phyloP scores from a whole-genome alignment of 2,113 vertebrate species.

The Rallus limicola region DNA sequence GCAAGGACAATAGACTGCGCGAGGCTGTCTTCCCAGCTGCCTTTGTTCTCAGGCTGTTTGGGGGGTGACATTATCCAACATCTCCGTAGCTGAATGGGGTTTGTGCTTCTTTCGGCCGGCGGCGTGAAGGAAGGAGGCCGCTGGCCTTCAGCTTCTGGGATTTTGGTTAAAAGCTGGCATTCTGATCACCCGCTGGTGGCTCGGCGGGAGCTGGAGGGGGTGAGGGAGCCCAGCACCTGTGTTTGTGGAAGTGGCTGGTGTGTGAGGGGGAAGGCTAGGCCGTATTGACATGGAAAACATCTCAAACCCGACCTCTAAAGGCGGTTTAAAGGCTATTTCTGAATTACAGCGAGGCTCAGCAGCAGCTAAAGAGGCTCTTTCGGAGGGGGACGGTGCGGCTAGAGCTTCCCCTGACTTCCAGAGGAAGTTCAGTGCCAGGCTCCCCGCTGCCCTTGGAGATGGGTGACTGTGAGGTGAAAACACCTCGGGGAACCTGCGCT shows the following conservation, averaged over 20 bases:
- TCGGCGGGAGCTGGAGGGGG: background rate
- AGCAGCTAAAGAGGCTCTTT: background rate
- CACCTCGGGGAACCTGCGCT: background rate
- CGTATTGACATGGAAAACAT: rapidly evolving
- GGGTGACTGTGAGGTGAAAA: background rate
- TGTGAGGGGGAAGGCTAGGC: rapidly evolving
- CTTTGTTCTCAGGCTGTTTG: background rate
- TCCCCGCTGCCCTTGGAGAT: background rate
- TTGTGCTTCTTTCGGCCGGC: background rate
- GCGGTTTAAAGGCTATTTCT: background rate
- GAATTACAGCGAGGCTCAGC: background rate
- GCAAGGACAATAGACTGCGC: background rate
- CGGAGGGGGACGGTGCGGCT: background rate
- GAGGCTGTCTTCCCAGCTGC: background rate
- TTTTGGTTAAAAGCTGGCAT: background rate
- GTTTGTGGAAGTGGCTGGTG: rapidly evolving
- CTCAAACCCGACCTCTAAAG: background rate
- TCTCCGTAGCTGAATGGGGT: background rate
- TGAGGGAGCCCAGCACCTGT: background rate
- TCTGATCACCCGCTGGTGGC: background rate
- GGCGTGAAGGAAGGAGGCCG: background rate
- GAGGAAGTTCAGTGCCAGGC: background rate
- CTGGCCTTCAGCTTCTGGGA: background rate
- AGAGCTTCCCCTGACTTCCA: background rate
- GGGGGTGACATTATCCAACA: background rate